Base-by-base conservation (phyloP, 2,888 invertebrate species). In the Octodonta nipae region DNA sequence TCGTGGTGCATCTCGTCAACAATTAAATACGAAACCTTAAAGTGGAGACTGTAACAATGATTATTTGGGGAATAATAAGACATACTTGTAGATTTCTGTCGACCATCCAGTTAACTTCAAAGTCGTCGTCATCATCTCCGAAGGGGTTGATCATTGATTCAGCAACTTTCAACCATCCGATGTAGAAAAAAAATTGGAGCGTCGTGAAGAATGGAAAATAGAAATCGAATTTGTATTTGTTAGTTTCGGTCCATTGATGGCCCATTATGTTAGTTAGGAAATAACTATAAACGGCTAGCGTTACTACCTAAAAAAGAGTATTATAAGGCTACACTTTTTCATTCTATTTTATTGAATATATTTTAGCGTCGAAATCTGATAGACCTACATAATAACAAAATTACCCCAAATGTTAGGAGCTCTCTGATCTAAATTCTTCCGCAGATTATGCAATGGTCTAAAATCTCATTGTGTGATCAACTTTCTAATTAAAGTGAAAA, bases 1-100 rank as follows among this genome's bases (percentile, higher is more conserved):
- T 86, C 85, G 58, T 87, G 82, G 56, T 89, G 88, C 87, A 89
- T 88, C 64, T 88, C 89, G 55, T 91, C 89, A 17, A 91, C 89
- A 46, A 89, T 88, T 57, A 89, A 69, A 63, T 88, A 89, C 7
- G 87, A 83, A 8, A 88, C 85, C 78, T 87, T 60, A 10, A 39
- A 33, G 27, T 4, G 22, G n/a, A n/a, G n/a, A 22, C n/a, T 22
- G 2, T 20, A 20, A 20, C 20, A 7, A 7, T 22, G n/a, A 11
- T 10, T 4, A 22, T 22, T 22, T 4, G n/a, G n/a, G n/a, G n/a
- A n/a, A n/a, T n/a, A n/a, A n/a, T n/a, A n/a, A n/a, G n/a, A n/a
- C n/a, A n/a, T n/a, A 83, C 83, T 69, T 84, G 81, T 37, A 85
- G 65, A 64, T 86, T 87, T 49, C 91, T 73, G 60, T 92, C 91